Evolutionary conservation across 2,888 invertebrate species (phyloP).

Genomic region (Andrena haemorrhoa): DNA sequence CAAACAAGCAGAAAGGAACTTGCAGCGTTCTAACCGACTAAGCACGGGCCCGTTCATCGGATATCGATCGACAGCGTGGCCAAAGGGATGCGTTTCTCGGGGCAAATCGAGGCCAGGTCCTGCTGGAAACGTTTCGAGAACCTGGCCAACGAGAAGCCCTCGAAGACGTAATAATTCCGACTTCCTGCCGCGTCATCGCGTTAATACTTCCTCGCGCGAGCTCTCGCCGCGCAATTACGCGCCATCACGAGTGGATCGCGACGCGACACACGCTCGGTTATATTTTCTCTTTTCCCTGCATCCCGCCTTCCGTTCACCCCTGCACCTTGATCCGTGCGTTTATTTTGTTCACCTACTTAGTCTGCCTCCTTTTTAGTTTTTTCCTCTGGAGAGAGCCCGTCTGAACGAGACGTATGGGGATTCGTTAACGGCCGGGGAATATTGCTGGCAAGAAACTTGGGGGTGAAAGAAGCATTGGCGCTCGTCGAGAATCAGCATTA

Average conservation of each 20-base stretch:
- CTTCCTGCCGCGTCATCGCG: constrained; percentile 31
- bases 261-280: constrained; percentile 3
- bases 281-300: constrained; percentile 3
- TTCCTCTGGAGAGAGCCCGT: constrained; percentile 21
- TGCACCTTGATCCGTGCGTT: constrained; percentile 16
- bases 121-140: constrained; percentile 6
- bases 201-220: constrained; percentile 21
- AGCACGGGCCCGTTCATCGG: too few relatives aligned
- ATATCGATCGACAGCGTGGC: too few relatives aligned
- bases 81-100: too few relatives aligned
- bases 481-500: constrained; percentile 8
- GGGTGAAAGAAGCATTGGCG: constrained; percentile 9
- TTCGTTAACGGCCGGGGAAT: constrained; percentile 56
- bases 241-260: constrained; percentile 10
- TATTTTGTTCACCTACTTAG: constrained; percentile 43
- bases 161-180: constrained; percentile 31
- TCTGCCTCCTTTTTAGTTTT: not conserved
- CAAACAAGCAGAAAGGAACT: too few relatives aligned
- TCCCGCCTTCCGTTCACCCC: not conserved
- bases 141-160: constrained; percentile 7
- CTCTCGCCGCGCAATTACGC: constrained; percentile 29
- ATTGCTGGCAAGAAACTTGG: constrained; percentile 24
- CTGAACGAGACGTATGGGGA: constrained; percentile 39
- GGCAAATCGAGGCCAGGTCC: not conserved
- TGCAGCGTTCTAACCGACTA: too few relatives aligned